Percentiles rank a stretch among this genome's conserved stretches.
These are phyloP conservation scores for Pangasius macronema DNA, from an alignment of 2,797 vertebrate genomes.

Conservation along the genomic window DNA sequence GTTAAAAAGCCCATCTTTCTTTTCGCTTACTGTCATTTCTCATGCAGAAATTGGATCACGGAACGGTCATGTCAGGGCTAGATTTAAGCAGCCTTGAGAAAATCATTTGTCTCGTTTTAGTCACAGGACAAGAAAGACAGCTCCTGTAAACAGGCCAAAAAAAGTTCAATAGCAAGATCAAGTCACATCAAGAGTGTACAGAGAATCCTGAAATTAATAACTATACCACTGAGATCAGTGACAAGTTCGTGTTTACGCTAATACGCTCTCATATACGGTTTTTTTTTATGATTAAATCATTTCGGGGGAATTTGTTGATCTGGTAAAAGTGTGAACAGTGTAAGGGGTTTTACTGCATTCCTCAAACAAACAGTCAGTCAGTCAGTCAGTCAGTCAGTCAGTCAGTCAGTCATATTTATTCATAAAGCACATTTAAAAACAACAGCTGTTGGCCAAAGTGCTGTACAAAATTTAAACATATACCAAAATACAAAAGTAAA, in stretches of 20 bases:
- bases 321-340: background rate
- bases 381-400: too few species aligned
- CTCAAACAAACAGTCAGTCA: background rate
- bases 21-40: background rate
- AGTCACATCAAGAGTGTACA: background rate
- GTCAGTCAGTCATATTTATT: too few species aligned
- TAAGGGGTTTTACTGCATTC: background rate
- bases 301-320: background rate
- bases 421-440: too few species aligned
- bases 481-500: too few species aligned
- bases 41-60: background rate
- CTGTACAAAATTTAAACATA: too few species aligned
- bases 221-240: background rate
- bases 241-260: background rate
- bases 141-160: background rate
- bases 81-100: background rate
- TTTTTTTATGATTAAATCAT: background rate
- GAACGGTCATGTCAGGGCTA: background rate
- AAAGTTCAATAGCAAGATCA: background rate
- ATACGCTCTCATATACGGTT: background rate
- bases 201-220: background rate
- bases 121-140: background rate
- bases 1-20: background rate
- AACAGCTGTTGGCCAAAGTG: too few species aligned
- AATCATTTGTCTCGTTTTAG: background rate